Percentiles rank a stretch among this genome's conserved stretches.
These are phyloP conservation scores for Tineola bisselliella DNA, from an alignment of 2,888 invertebrate genomes.

Conservation along the genomic window DNA sequence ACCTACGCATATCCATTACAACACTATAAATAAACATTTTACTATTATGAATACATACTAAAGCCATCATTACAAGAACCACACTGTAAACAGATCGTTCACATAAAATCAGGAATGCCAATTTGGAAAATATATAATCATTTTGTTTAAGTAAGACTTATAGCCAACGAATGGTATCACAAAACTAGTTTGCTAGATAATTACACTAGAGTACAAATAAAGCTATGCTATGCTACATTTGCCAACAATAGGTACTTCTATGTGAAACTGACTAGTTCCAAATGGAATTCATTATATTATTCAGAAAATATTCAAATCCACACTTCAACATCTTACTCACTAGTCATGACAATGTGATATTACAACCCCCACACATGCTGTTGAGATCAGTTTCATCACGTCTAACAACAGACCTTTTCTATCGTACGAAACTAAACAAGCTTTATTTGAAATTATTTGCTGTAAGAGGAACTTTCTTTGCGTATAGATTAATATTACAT, in stretches of 20 bases:
- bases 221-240: not conserved
- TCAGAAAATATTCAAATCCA: too few relatives aligned
- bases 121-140: not conserved
- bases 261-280: not conserved
- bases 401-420: not conserved
- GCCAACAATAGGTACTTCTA: not conserved
- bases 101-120: not conserved
- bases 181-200: not conserved
- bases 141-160: not conserved
- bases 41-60: not conserved
- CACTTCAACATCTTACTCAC: too few relatives aligned
- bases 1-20: not conserved
- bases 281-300: not conserved
- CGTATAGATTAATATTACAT: too few relatives aligned
- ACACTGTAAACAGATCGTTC: not conserved
- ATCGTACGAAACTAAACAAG: not conserved
- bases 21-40: not conserved
- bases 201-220: not conserved
- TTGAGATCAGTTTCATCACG: constrained; percentile 8
- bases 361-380: not conserved
- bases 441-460: not conserved
- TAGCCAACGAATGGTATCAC: not conserved
- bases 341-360: not conserved
- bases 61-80: not conserved
- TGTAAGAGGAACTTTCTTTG: not conserved